Conservation (phyloP, 2,797 vertebrate genomes). For the Serranus cabrilla region DNA sequence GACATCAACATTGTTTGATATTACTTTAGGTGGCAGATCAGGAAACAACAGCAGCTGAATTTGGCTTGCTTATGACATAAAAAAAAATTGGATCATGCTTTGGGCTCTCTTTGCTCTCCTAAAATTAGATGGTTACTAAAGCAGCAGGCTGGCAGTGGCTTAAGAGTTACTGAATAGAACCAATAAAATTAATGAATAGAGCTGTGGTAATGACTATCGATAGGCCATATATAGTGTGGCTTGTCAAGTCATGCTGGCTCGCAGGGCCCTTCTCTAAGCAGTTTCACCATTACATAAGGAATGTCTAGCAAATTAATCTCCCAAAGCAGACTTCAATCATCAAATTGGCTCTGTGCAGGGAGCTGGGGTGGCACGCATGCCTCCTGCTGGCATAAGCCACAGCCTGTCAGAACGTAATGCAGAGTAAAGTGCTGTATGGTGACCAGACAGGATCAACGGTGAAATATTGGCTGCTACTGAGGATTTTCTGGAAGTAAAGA, state of each 20-base stretch:
- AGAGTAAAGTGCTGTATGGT: constrained; percentile 17
- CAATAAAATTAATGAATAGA: constrained; percentile 81
- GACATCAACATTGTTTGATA: background rate
- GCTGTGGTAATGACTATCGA: constrained; percentile 75
- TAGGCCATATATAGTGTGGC: constrained; percentile 69
- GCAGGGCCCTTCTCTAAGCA: constrained; percentile 70
- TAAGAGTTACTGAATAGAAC: constrained; percentile 78
- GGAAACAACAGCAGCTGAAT: too few relatives aligned
- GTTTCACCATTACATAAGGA: constrained; percentile 73
- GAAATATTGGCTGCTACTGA: background rate
- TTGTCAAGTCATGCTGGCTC: constrained; percentile 61
- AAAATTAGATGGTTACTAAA: constrained; percentile 66
- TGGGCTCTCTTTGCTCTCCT: constrained; percentile 28
- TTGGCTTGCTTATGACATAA: background rate
- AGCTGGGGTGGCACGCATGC: constrained; percentile 32
- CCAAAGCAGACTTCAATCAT: constrained; percentile 73
- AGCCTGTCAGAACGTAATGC: constrained; percentile 17
- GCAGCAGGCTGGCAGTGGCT: constrained; percentile 52
- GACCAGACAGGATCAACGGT: background rate
- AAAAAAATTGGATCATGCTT: constrained; percentile 18
- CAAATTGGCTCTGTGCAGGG: constrained; percentile 66
- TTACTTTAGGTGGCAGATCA: background rate
- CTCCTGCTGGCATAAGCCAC: constrained; percentile 50
- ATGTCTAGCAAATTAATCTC: constrained; percentile 69
- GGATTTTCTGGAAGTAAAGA: background rate